Percentiles rank a stretch among this genome's conserved stretches.
These are phyloP conservation scores for Drosophila trichaetosa DNA, from an alignment of 2,888 invertebrate species.

Conservation along the genomic window DNA sequence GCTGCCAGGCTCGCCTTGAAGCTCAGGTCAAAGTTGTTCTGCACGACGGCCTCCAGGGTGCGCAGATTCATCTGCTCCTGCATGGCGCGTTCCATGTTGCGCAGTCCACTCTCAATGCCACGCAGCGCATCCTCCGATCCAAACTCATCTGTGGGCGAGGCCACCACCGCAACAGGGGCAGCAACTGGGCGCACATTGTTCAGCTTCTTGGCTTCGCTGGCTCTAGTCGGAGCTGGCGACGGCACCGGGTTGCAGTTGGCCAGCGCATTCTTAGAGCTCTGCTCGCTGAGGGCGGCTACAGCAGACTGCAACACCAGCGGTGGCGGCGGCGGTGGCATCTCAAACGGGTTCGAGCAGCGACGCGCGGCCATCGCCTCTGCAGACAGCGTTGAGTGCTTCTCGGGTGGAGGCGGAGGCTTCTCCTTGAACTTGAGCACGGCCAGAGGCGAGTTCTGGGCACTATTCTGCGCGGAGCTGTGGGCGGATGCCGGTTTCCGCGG, in stretches of 20 bases:
- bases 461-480: constrained; percentile 80
- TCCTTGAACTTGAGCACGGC: constrained; percentile 82
- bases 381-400: constrained; percentile 74
- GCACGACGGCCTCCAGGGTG: constrained; percentile 81
- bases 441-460: constrained; percentile 84
- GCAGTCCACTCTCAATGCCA: constrained; percentile 85
- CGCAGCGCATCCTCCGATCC: constrained; percentile 85
- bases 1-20: constrained; percentile 78
- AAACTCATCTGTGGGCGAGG: constrained; percentile 84
- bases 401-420: constrained; percentile 79
- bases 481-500: constrained; percentile 83
- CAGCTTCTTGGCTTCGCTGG: constrained; percentile 77
- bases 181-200: constrained; percentile 40
- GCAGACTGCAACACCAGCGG: constrained; percentile 71
- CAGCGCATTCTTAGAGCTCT: constrained; percentile 66
- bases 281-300: constrained; percentile 69
- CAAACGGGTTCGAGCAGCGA: constrained; percentile 83
- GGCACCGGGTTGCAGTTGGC: constrained; percentile 66
- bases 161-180: constrained; percentile 12
- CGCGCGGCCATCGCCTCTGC: constrained; percentile 72
- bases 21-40: constrained; percentile 79
- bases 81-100: constrained; percentile 85
- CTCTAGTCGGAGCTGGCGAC: constrained; percentile 81
- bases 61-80: constrained; percentile 85
- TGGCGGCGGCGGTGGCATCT: constrained; percentile 79